phyloP scores from a whole-genome alignment of 2,888 invertebrate species.

The Apamea sordens region DNA sequence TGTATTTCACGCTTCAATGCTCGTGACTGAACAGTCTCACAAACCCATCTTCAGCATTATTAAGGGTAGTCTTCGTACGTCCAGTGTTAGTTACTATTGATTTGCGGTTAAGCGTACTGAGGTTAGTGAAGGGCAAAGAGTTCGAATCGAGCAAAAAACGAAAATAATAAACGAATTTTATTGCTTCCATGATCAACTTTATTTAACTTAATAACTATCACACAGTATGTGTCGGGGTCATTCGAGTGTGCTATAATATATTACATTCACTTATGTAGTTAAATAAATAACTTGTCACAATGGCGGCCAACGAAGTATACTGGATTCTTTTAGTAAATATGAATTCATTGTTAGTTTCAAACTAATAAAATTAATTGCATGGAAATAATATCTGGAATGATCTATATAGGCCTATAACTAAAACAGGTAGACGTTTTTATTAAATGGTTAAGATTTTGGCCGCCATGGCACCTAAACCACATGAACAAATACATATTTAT shows the following conservation, averaged over 20 bases:
- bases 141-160: too few species aligned
- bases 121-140: too few species aligned
- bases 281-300: slow-evolving; percentile 16
- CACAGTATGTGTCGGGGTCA: slow-evolving; percentile 47
- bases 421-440: neutral
- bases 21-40: neutral
- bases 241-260: slow-evolving; percentile 35
- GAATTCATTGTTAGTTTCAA: slow-evolving; percentile 1
- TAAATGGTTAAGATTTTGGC: neutral
- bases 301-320: slow-evolving; percentile 18
- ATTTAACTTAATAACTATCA: slow-evolving; percentile 45
- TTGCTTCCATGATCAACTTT: slow-evolving; percentile 49
- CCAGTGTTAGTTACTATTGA: neutral
- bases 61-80: neutral
- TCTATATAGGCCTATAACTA: neutral
- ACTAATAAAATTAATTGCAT: slow-evolving; percentile 2
- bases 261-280: slow-evolving; percentile 32
- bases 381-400: slow-evolving; percentile 36
- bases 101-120: neutral
- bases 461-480: slow-evolving; percentile 7
- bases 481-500: slow-evolving; percentile 17
- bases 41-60: neutral
- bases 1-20: neutral
- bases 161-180: neutral
- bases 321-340: neutral